A percentile compares a stretch with the other conserved stretches of the same genome.
These are phyloP conservation scores for Osmerus eperlanus DNA, from an alignment of 2,113 vertebrate genomes.

Conservation along the genomic window DNA sequence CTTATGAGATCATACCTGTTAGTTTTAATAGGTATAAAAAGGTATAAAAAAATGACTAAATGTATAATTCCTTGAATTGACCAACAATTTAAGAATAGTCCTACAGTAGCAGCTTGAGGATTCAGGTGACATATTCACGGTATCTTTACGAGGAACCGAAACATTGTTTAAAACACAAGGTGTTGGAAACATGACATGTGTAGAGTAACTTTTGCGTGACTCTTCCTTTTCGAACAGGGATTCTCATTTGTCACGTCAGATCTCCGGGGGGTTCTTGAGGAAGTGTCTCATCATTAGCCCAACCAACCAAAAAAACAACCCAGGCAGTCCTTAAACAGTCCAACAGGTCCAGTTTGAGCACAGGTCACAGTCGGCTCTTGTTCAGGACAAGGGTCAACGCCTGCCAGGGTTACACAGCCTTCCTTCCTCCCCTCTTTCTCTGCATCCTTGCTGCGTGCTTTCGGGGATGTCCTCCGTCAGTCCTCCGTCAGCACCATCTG, in stretches of 20 bases:
- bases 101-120: too few species aligned
- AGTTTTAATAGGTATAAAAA: too few species aligned
- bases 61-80: too few species aligned
- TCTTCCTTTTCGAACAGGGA: conserved; percentile 7
- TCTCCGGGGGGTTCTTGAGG: conserved; percentile 22
- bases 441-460: conserved; percentile 8
- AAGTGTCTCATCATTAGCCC: conserved; percentile 21
- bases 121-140: too few species aligned
- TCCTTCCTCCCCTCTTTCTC: conserved; percentile 19
- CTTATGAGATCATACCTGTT: too few species aligned
- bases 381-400: conserved; percentile 33
- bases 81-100: too few species aligned
- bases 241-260: conserved; percentile 10
- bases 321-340: conserved; percentile 16
- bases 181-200: not conserved
- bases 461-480: conserved; percentile 11
- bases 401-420: conserved; percentile 37
- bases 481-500: conserved; percentile 56
- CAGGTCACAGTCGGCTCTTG: conserved; percentile 38
- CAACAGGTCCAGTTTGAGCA: conserved; percentile 21
- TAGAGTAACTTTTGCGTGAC: not conserved
- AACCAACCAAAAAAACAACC: conserved; percentile 23
- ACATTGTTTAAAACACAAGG: too few species aligned
- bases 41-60: too few species aligned
- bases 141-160: too few species aligned